Percentiles rank a stretch among this genome's conserved stretches.
Evolutionary conservation across 2,113 vertebrate species (phyloP).

Genomic region (Carassius carassius): DNA sequence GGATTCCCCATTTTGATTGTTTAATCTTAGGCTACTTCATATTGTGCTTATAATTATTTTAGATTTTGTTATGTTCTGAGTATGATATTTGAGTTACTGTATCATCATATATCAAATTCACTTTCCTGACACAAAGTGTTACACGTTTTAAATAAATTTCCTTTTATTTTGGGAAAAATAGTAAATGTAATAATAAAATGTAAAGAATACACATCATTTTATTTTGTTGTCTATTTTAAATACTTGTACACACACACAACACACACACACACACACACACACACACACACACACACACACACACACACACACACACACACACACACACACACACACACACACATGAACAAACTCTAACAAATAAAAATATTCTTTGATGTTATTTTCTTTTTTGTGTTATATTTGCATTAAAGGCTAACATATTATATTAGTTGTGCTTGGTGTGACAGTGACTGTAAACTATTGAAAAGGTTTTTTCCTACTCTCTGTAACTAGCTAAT

Average conservation of each 20-base stretch:
- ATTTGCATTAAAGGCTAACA: background rate
- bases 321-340: background rate
- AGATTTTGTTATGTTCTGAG: background rate
- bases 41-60: background rate
- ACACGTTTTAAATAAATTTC: background rate
- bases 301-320: background rate
- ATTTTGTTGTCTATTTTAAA: constrained; percentile 46
- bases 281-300: no score
- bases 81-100: constrained; percentile 8
- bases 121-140: background rate
- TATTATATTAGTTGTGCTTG: no score
- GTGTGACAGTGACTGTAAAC: background rate
- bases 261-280: no score
- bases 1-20: background rate
- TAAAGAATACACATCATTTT: constrained; percentile 27
- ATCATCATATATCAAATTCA: constrained; percentile 9
- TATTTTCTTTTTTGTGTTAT: background rate
- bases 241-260: constrained; percentile 42
- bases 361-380: constrained; percentile 34
- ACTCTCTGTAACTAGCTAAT: background rate
- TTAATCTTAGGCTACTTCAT: background rate
- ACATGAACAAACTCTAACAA: constrained; percentile 47
- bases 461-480: background rate
- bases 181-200: background rate
- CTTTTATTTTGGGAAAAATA: constrained; percentile 41